phyloP scores from a whole-genome alignment of 2,888 invertebrate genomes.

The Ormia ochracea region DNA sequence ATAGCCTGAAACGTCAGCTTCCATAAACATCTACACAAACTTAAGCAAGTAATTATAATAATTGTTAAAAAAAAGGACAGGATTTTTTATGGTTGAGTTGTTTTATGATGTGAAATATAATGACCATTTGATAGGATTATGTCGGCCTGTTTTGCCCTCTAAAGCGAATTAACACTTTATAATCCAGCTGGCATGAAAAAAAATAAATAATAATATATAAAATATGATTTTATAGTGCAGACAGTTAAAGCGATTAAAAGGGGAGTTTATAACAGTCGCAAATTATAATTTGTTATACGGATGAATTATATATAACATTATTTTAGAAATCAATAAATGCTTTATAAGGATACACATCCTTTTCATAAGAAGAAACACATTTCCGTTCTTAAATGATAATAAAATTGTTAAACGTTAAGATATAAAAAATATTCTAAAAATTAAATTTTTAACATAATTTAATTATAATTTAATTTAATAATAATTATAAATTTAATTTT shows the following conservation, averaged over 20 bases:
- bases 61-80: not conserved
- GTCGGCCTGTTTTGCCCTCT: slow-evolving; percentile 1
- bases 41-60: not conserved
- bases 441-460: no score
- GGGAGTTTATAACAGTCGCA: not conserved
- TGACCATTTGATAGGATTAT: slow-evolving; percentile 40
- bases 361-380: no score
- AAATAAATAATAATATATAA: not conserved
- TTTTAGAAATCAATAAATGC: no score
- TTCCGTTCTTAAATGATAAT: no score
- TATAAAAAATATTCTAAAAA: no score
- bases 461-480: no score
- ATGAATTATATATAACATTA: no score
- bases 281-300: no score
- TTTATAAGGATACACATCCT: no score
- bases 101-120: slow-evolving; percentile 44
- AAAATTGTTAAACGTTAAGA: no score
- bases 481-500: no score
- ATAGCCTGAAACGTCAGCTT: not conserved
- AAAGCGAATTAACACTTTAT: slow-evolving; percentile 26
- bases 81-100: slow-evolving; percentile 46
- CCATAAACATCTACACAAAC: not conserved
- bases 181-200: not conserved
- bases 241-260: not conserved
- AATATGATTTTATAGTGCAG: slow-evolving; percentile 14